Evolutionary conservation across 2,113 vertebrate genomes (phyloP).

Genomic region (Furnarius figulus): DNA sequence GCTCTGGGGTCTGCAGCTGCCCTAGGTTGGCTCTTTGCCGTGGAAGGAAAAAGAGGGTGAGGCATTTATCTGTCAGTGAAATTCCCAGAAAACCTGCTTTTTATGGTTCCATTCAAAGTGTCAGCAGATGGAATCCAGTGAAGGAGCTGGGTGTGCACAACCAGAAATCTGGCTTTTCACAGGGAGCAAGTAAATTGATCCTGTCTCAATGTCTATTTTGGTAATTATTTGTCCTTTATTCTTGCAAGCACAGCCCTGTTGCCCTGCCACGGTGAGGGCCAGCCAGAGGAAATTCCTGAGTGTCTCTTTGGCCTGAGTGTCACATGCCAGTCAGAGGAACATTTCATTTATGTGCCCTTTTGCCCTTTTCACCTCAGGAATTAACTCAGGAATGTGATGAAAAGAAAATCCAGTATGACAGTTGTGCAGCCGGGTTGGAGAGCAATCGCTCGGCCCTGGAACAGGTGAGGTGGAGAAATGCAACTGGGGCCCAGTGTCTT

Average conservation of each 20-base stretch:
- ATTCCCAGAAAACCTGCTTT: neutral
- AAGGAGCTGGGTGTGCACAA: neutral
- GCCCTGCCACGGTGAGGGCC: neutral
- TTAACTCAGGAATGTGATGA: conserved; percentile 88
- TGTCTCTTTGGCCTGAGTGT: neutral
- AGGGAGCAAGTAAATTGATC: neutral
- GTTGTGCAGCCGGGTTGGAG: conserved; percentile 91
- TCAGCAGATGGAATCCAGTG: neutral
- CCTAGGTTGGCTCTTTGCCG: neutral
- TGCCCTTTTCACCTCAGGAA: conserved; percentile 79
- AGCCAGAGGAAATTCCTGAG: neutral
- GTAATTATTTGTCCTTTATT: neutral
- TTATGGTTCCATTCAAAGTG: neutral
- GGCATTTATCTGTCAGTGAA: neutral
- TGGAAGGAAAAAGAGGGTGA: neutral
- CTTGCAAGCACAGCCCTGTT: neutral
- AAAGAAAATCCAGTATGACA: conserved; percentile 92
- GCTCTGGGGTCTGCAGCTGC: neutral
- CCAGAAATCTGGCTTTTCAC: neutral
- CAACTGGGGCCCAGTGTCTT: neutral
- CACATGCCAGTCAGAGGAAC: conserved; percentile 7
- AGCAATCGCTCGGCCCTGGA: conserved; percentile 92
- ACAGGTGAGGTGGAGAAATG: conserved; percentile 77
- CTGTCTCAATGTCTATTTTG: neutral
- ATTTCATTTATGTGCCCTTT: conserved; percentile 42